Evolutionary conservation across 2,888 invertebrate species (phyloP).

Genomic region (Beris morrisii): DNA sequence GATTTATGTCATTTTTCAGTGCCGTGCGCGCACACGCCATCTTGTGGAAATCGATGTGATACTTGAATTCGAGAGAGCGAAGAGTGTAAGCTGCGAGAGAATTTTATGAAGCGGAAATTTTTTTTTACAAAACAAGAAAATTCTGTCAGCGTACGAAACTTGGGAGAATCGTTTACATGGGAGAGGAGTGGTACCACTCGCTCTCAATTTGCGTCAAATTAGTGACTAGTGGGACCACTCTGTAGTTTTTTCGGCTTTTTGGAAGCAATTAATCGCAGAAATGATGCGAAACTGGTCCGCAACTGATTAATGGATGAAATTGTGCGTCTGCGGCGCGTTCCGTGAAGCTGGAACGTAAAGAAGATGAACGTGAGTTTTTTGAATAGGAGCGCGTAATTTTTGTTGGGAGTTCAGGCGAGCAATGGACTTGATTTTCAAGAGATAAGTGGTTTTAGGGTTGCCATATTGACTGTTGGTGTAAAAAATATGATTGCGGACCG

Average conservation of each 20-base stretch:
- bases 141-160: slow-evolving; percentile 4
- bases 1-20: slow-evolving; percentile 29
- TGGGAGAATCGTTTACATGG: slow-evolving; percentile 25
- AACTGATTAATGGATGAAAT: too few species aligned
- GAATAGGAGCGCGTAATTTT: too few species aligned
- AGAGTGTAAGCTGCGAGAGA: not conserved
- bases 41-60: slow-evolving; percentile 32
- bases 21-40: slow-evolving; percentile 25
- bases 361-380: too few species aligned
- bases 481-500: too few species aligned
- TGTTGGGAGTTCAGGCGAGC: too few species aligned
- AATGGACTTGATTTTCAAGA: too few species aligned
- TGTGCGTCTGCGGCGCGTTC: too few species aligned
- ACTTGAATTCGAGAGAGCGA: not conserved
- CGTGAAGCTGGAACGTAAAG: too few species aligned
- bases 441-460: too few species aligned
- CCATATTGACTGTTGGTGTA: too few species aligned
- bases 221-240: slow-evolving; percentile 35
- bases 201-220: not conserved
- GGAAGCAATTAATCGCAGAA: not conserved
- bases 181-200: slow-evolving; percentile 31
- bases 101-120: not conserved
- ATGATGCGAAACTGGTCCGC: too few species aligned
- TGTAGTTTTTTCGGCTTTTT: slow-evolving; percentile 1
- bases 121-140: not conserved